Evolutionary conservation across 2,888 invertebrate genomes (phyloP), one percentile per base, ranked within the genome.

Genomic region (Ophion slaviceki): DNA sequence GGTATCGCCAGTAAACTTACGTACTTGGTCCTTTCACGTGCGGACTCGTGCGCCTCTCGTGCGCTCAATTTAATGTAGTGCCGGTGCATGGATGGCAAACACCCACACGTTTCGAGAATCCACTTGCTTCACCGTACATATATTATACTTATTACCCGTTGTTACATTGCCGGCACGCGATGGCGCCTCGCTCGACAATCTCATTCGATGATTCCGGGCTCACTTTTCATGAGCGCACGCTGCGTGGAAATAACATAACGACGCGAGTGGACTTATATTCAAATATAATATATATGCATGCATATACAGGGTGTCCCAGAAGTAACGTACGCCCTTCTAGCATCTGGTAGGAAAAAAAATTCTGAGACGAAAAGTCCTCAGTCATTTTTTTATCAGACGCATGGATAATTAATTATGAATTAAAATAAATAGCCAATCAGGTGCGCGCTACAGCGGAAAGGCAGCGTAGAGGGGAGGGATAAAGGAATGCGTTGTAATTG

Each of bases 121-220:
- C 64, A 70, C 70, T 76, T 77, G 71, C 59, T 47, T 32, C 36
- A 24, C 24, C 36, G 20, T 72, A 67, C 71, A 71, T 71, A 59
- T 24, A 84, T 70, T 62, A 47, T 74, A 45, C 66, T 74, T 80
- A 74, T 74, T 80, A 59, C 66, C 72, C 17, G 66, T 66, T 32
- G 66, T 70, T 78, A 47, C 59, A 78, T 47, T 40, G 59, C 66
- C 64, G 82, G 82, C 85, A 85, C 85, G 85, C 85, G 85, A 85
- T 85, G 82, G 82, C 82, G 82, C 80, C 85, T 82, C 82, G 61
- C 80, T 77, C 82, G 77, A 82, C 82, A 57, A 80, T 80, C 82
- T 80, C 77, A 59, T 76, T 77, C 77, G 61, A 74, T 61, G 45
- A 82, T 82, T 82, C 82, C 59, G 17, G 61, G 76, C 64, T 72